Evolutionary conservation across 1,140 invertebrate genomes (phyloP).

Genomic region (Drosophila serrata): DNA sequence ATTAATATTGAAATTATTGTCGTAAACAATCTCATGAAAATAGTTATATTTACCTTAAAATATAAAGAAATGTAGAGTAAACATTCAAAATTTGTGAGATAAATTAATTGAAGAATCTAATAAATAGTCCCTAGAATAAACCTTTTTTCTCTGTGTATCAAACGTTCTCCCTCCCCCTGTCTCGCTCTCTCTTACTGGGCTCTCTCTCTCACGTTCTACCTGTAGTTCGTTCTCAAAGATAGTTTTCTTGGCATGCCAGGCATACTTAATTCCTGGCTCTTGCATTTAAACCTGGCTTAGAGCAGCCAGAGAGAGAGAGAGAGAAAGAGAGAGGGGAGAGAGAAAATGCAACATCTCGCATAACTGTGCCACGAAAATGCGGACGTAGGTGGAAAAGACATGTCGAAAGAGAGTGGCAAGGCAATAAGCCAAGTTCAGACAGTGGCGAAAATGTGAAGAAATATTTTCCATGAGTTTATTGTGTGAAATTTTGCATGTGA

Average conservation of each 20-base stretch:
- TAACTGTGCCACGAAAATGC: slow-evolving; percentile 66
- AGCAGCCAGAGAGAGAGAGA: slow-evolving; percentile 10
- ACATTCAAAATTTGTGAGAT: too few species aligned
- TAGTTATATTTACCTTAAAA: too few species aligned
- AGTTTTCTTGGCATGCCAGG: slow-evolving; percentile 56
- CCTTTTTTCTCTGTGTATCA: slow-evolving; percentile 9
- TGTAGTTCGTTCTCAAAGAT: slow-evolving; percentile 48
- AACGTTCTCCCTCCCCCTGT: neutral
- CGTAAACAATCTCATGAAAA: neutral
- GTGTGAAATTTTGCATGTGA: slow-evolving; percentile 83
- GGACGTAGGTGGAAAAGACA: neutral
- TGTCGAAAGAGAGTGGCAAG: slow-evolving; percentile 37
- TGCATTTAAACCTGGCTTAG: slow-evolving; percentile 41
- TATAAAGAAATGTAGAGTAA: too few species aligned
- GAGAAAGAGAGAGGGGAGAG: neutral
- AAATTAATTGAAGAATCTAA: too few species aligned
- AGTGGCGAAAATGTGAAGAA: slow-evolving; percentile 48
- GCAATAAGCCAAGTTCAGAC: slow-evolving; percentile 38
- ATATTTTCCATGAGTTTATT: slow-evolving; percentile 72
- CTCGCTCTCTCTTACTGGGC: slow-evolving; percentile 1
- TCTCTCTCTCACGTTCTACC: slow-evolving; percentile 29
- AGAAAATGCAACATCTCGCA: slow-evolving; percentile 46
- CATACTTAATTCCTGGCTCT: slow-evolving; percentile 48
- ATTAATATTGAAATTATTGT: neutral
- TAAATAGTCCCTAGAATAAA: neutral